Percentiles rank a stretch among this genome's conserved stretches.
These are phyloP conservation scores for Centropus unirufus DNA, from an alignment of 2,113 vertebrate species.

Conservation along the genomic window DNA sequence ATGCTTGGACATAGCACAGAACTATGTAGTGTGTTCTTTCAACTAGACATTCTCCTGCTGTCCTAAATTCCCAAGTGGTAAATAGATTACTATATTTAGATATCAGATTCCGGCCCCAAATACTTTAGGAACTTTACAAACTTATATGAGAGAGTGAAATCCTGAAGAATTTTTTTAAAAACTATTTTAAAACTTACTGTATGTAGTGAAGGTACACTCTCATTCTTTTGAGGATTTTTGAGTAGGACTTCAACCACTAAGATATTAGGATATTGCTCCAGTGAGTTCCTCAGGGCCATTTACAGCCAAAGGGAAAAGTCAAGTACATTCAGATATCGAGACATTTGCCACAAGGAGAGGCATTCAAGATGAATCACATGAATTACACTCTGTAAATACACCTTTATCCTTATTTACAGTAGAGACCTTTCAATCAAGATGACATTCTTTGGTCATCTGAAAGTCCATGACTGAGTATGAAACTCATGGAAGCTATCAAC, in stretches of 20 bases:
- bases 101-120: neutral
- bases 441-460: neutral
- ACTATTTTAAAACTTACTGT: neutral
- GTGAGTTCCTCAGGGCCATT: neutral
- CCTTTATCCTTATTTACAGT: neutral
- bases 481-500: neutral
- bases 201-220: neutral
- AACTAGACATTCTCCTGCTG: neutral
- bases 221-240: neutral
- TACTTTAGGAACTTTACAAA: neutral
- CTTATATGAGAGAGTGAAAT: neutral
- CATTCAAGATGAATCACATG: fast-evolving
- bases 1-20: neutral
- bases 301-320: neutral
- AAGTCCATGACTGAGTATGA: neutral
- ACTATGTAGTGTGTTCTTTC: neutral
- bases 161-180: neutral
- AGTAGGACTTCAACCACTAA: neutral
- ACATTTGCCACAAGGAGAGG: neutral
- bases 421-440: neutral
- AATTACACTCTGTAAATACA: neutral
- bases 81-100: neutral
- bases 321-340: neutral
- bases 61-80: neutral
- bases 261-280: neutral